Evolutionary conservation across 2,797 vertebrate genomes (phyloP), one percentile per base, ranked within the genome.

Genomic region (Gymnocypris eckloni): DNA sequence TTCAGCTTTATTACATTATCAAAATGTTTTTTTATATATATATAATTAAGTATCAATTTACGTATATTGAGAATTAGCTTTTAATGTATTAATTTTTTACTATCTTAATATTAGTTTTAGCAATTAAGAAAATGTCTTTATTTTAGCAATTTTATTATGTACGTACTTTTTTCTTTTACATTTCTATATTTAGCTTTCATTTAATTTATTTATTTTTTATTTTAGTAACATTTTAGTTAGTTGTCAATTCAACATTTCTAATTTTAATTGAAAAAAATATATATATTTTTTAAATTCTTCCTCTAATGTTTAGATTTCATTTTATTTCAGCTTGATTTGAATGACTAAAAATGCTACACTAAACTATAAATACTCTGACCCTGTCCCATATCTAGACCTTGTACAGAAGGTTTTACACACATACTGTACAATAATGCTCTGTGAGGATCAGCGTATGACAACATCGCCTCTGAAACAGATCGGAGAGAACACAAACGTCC

Each of bases 401-500:
- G 5, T 64, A 15, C 13, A 66, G 25, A 66, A 66, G 61, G 5
- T 66, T 66, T 66, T 16, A 28, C 61, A 28, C n/a, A 61, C n/a
- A 64, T 64, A 15, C 25, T 13, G 61, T 66, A 66, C 61, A 66
- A 33, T 66, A 66, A 66, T 15, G 61, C 61, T 33, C 25, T 15
- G 25, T 66, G 25, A 66, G 25, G 25, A 66, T 28, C 61, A 33
- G 13, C 13, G 48, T 33, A 50, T 13, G 15, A 56, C 72, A 66
- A 15, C 69, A 81, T 84, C 59, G 66, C 70, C 64, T 83, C 50
- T 61, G 70, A 67, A 81, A 76, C 67, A 77, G 41, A 77, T 75
- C 54, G 52, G 48, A 86, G 72, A 70, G 69, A 77, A 75, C 28
- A 54, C 43, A 77, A 50, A n/a, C 22, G 90, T 88, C 89, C 91